Percentiles rank a stretch among this genome's conserved stretches.
Evolutionary conservation across 2,113 vertebrate species (phyloP).

Genomic region (Cryptotis parvus): DNA sequence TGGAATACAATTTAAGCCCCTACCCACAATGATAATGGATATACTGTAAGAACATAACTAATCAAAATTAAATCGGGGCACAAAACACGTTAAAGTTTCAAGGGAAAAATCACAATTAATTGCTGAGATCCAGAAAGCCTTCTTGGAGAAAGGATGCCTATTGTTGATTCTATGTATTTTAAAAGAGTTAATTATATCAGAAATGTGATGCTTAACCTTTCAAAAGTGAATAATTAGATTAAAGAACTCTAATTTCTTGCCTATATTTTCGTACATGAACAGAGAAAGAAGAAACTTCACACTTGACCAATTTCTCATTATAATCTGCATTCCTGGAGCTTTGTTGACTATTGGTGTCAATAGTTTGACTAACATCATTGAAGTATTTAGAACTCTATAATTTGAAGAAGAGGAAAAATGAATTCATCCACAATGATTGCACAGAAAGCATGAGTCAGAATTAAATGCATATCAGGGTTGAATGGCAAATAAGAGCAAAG

Average conservation of each 20-base stretch:
- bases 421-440: conserved; percentile 1
- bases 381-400: not conserved
- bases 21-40: not conserved
- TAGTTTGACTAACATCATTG: not conserved
- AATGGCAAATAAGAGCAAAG: not conserved
- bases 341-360: not conserved
- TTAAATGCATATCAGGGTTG: not conserved
- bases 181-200: not conserved
- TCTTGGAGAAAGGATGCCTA: not conserved
- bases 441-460: not conserved
- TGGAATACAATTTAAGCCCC: not conserved
- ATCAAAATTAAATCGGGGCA: conserved; percentile 30
- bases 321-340: not conserved
- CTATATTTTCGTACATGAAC: conserved; percentile 22
- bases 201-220: conserved; percentile 34
- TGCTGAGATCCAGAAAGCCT: not conserved
- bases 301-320: conserved; percentile 1
- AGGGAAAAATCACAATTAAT: not conserved
- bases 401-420: not conserved
- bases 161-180: not conserved
- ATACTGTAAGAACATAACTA: not conserved
- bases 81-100: not conserved
- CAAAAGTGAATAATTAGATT: not conserved
- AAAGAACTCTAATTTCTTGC: conserved; percentile 23
- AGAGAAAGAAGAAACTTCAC: not conserved